A percentile compares a stretch with the other conserved stretches of the same genome.
Conservation (phyloP, 2,797 vertebrate species). For the Otolemur crassicaudatus region DNA sequence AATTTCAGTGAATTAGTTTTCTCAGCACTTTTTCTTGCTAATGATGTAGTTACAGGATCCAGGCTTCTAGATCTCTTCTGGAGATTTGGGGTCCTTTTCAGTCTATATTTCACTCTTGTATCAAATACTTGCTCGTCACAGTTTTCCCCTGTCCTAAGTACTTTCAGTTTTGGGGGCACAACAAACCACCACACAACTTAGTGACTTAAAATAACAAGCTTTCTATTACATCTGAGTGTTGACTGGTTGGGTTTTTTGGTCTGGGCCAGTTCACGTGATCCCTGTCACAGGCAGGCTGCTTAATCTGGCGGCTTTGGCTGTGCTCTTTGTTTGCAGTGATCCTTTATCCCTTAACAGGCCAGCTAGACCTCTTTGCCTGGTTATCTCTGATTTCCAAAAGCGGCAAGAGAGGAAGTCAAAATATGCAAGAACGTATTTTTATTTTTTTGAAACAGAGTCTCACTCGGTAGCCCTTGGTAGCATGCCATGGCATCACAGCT, state of each 20-base stretch:
- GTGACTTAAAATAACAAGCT: background rate
- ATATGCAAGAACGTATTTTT: background rate
- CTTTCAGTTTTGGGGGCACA: background rate
- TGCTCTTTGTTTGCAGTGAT: background rate
- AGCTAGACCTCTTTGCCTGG: background rate
- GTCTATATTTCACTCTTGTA: background rate
- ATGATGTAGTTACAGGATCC: background rate
- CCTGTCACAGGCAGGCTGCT: background rate
- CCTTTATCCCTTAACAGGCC: background rate
- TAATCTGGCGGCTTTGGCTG: background rate
- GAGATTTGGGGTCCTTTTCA: too few species aligned
- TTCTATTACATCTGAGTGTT: background rate
- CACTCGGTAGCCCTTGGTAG: too few species aligned
- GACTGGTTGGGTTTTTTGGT: background rate
- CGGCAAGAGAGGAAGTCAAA: background rate
- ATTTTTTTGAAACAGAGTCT: too few species aligned
- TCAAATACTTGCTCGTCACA: background rate
- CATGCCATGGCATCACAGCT: too few species aligned
- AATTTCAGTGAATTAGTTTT: background rate
- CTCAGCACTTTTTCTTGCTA: background rate
- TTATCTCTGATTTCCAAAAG: background rate
- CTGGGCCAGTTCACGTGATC: background rate
- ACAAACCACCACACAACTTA: background rate
- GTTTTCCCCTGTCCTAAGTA: background rate
- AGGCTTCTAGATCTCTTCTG: background rate